Conservation (phyloP, 1,140 invertebrate species). For the Drosophila ercepeae region DNA sequence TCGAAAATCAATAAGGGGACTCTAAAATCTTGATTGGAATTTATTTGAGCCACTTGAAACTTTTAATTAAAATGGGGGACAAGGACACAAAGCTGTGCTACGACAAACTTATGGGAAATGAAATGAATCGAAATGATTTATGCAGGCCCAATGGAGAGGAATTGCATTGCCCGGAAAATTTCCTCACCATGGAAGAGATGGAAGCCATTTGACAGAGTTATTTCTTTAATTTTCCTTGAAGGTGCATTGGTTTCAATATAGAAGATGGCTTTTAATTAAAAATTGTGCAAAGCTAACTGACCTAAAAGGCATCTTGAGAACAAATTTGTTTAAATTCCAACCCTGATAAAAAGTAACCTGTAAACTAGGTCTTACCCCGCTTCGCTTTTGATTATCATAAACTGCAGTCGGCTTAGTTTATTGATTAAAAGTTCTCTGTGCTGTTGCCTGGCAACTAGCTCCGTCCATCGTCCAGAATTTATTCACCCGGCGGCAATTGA, state of each 20-base stretch:
- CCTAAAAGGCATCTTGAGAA: neutral
- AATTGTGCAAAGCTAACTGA: too few species aligned
- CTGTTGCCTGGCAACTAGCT: conserved; percentile 6
- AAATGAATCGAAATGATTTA: conserved; percentile 47
- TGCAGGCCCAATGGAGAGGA: conserved; percentile 5
- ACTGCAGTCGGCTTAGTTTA: neutral
- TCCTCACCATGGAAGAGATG: neutral
- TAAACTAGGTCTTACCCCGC: neutral
- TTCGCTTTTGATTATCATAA: conserved; percentile 14
- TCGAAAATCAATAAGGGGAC: conserved; percentile 48
- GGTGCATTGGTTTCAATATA: too few species aligned
- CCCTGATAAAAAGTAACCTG: neutral
- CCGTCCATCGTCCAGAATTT: conserved; percentile 3
- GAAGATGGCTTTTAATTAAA: too few species aligned
- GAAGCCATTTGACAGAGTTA: neutral
- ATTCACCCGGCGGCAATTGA: conserved; percentile 15
- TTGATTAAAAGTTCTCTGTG: conserved; percentile 26
- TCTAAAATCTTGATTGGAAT: conserved; percentile 53
- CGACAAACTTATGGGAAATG: conserved; percentile 9
- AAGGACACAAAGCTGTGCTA: conserved; percentile 17
- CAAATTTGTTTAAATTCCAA: neutral
- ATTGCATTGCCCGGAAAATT: neutral
- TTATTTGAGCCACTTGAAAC: conserved; percentile 51
- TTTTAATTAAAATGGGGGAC: conserved; percentile 53
- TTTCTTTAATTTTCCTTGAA: neutral